Base-by-base conservation (phyloP, 1,140 invertebrate species). In the Pseudomyrmex sp. region DNA sequence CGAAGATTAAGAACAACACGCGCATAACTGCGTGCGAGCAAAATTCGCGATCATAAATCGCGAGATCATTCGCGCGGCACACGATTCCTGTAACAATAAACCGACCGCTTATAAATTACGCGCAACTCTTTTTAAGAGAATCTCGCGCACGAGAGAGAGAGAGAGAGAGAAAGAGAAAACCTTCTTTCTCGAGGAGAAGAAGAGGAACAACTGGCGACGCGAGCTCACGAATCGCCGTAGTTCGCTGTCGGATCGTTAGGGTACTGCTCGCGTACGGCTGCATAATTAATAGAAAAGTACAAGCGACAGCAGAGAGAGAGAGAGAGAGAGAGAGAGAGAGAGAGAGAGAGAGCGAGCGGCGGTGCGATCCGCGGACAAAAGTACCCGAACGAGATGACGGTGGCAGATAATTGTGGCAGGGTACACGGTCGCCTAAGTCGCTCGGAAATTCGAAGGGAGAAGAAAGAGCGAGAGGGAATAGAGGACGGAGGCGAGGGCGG, bases 201-300 rank as follows among this genome's bases (percentile, higher is more conserved):
- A 18, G 35, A 20, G 44, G 52, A 69, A 48, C 75, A 48, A 58
- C 65, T 35, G 1, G 72, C 46, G 74, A 13, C 56, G 80, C 80
- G 61, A 35, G 59, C 15, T 46, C 68, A 54, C 69, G 85, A 85
- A 83, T 83, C 62, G 54, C 15, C 18, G 68, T 23, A 12, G 76
- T 48, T 26, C 72, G 70, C 56, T 87, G 84, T 87, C 84, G 48
- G 79, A 58, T 66, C 65, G 72, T 77, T 87, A 86, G 69, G 70
- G 72, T 65, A 69, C 69, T 50, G n/a, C 68, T 76, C 72, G 84
- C 50, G 85, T 72, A 79, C 80, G 76, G 85, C 86, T 79, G 82
- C 86, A 88, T 87, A 88, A 88, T 88, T 88, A 87, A 87, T 87
- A 88, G 86, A 88, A 88, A 87, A 88, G 63, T 84, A 75, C 74